A percentile compares a stretch with the other conserved stretches of the same genome.
phyloP scores from a whole-genome alignment of 2,888 invertebrate genomes.

The Ferdinandea cuprea region DNA sequence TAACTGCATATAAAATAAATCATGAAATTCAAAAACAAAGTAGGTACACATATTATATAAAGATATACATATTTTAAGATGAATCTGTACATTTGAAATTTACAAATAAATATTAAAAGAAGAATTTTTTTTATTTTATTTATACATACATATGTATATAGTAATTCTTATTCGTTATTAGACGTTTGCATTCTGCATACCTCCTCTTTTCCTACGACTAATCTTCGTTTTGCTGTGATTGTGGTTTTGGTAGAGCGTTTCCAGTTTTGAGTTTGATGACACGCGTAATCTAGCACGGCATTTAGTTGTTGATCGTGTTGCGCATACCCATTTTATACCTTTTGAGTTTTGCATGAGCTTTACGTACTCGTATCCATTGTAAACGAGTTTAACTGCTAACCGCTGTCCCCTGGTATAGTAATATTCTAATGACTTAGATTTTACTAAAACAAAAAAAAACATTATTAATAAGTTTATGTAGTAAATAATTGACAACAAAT shows the following conservation, averaged over 20 bases:
- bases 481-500: not conserved
- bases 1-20: no score
- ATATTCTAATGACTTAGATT: conserved; percentile 27
- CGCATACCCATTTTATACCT: conserved; percentile 82
- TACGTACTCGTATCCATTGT: conserved; percentile 80
- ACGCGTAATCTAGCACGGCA: conserved; percentile 81
- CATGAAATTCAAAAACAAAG: no score
- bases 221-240: conserved; percentile 77
- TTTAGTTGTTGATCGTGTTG: conserved; percentile 81
- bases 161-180: not conserved
- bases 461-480: not conserved
- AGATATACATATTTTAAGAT: no score
- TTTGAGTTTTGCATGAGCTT: conserved; percentile 80
- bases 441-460: conserved; percentile 37
- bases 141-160: not conserved
- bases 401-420: conserved; percentile 80
- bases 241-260: conserved; percentile 79
- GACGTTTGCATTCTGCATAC: conserved; percentile 10
- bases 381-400: conserved; percentile 80
- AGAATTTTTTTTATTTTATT: not conserved
- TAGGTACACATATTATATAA: no score
- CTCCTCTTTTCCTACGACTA: conserved; percentile 15
- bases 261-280: conserved; percentile 77
- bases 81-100: no score
- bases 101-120: no score